These are phyloP conservation scores for Pristis pectinata DNA, from an alignment of 2,797 vertebrate species.

Conservation along the genomic window DNA sequence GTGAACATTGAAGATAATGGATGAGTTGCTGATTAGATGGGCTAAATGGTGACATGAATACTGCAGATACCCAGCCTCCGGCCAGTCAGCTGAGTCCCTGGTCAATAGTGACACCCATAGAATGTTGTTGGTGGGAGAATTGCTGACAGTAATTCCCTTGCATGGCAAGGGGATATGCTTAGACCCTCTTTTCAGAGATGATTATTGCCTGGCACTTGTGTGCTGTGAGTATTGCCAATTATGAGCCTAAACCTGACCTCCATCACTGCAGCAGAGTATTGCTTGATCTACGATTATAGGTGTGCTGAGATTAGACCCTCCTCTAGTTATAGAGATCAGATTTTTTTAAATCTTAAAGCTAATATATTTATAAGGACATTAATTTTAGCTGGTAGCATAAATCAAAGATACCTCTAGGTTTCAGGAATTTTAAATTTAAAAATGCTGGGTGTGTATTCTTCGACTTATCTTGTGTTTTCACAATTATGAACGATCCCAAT, in stretches of 20 bases:
- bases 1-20: background rate
- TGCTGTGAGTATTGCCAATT: background rate
- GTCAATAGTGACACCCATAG: background rate
- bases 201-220: background rate
- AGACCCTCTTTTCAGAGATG: background rate
- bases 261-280: background rate
- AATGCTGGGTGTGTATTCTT: background rate
- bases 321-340: background rate
- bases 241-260: background rate
- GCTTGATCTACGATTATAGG: background rate
- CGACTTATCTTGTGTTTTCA: background rate
- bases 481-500: background rate
- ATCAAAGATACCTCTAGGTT: background rate
- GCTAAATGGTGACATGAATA: too few relatives aligned
- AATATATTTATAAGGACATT: background rate
- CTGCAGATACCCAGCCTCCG: background rate
- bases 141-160: background rate
- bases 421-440: background rate
- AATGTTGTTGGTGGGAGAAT: background rate
- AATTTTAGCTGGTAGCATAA: too few relatives aligned
- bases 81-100: background rate
- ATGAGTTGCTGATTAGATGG: background rate
- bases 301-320: background rate
- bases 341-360: background rate
- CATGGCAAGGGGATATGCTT: background rate